Evolutionary conservation across 2,797 vertebrate genomes (phyloP), one percentile per base, ranked within the genome.

Genomic region (Pyrocephalus nanus): DNA sequence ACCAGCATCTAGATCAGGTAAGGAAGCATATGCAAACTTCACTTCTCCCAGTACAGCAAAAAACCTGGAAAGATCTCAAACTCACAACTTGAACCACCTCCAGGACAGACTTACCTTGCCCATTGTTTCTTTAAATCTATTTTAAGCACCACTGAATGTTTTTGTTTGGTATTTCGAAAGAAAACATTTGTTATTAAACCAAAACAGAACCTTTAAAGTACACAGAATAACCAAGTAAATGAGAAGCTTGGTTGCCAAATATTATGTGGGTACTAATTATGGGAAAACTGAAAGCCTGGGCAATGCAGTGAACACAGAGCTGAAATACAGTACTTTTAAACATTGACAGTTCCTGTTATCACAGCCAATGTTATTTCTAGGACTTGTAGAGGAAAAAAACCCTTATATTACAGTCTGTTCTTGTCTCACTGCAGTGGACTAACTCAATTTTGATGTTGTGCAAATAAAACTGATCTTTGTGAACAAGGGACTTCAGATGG

Each of bases 391-490:
- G 42, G 36, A 23, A 92, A 73, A 54, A 58, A 75, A 42, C 3
- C 42, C n/a, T 86, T 86, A 50, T 36, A 58, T 71, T 75, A 78
- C 50, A 90, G n/a, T 91, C 91, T 83, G 58, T 55, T 78, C 79
- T 83, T 95, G 78, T 81, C 80, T 67, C 83, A 91, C 71, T 62
- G 71, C 77, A 84, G 86, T 45, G 40, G 48, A 54, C 55, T 93
- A 92, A 78, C 66, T 92, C 90, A 71, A 38, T 87, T 95, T 79
- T 74, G 78, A 96, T 71, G 51, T 61, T 73, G 61, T 69, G 75
- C 81, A 85, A 93, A 95, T 54, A 90, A 86, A 36, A 75, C 13
- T 32, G 47, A 81, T 91, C 40, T 72, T 43, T 72, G 72, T 36
- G 70, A 85, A 60, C 17, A 38, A 36, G 26, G 55, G 67, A 75